Evolutionary conservation across 2,888 invertebrate species (phyloP).

Genomic region (Elysia crispata): DNA sequence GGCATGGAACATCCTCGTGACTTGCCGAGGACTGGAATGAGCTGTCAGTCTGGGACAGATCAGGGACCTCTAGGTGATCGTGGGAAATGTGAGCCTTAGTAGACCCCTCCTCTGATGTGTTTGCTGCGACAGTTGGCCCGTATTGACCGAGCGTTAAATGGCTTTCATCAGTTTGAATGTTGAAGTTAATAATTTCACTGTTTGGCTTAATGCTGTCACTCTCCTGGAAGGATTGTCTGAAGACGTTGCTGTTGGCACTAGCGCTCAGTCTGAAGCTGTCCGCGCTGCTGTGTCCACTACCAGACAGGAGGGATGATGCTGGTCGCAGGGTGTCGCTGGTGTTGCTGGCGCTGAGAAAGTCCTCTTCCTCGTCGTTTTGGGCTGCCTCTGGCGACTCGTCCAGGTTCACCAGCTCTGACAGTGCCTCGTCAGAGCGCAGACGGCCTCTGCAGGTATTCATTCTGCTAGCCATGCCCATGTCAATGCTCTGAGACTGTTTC

Average conservation of each 20-base stretch:
- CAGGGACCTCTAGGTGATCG: neutral
- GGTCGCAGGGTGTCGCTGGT: slow-evolving; percentile 58
- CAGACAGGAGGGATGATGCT: slow-evolving; percentile 5
- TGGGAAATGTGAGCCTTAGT: neutral
- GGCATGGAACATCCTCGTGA: slow-evolving; percentile 46
- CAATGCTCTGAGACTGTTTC: slow-evolving; percentile 41
- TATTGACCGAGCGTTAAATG: too few relatives aligned
- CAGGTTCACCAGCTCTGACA: slow-evolving; percentile 55
- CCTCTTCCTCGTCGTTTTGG: slow-evolving; percentile 53
- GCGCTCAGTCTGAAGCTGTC: slow-evolving; percentile 3
- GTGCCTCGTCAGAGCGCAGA: slow-evolving; percentile 58
- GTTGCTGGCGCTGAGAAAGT: slow-evolving; percentile 65
- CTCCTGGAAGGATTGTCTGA: neutral
- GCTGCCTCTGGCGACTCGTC: slow-evolving; percentile 49
- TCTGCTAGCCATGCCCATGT: slow-evolving; percentile 53
- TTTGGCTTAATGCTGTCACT: neutral
- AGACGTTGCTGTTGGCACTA: neutral
- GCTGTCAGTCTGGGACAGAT: slow-evolving; percentile 36
- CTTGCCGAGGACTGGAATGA: slow-evolving; percentile 40
- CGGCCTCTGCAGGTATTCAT: slow-evolving; percentile 48
- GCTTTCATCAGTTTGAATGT: neutral
- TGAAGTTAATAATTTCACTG: neutral
- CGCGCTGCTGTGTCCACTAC: neutral
- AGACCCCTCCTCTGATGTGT: neutral
- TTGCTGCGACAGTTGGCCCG: too few relatives aligned